Evolutionary conservation across 2,888 invertebrate genomes (phyloP), one percentile per base, ranked within the genome.

Genomic region (Encarsia formosa): DNA sequence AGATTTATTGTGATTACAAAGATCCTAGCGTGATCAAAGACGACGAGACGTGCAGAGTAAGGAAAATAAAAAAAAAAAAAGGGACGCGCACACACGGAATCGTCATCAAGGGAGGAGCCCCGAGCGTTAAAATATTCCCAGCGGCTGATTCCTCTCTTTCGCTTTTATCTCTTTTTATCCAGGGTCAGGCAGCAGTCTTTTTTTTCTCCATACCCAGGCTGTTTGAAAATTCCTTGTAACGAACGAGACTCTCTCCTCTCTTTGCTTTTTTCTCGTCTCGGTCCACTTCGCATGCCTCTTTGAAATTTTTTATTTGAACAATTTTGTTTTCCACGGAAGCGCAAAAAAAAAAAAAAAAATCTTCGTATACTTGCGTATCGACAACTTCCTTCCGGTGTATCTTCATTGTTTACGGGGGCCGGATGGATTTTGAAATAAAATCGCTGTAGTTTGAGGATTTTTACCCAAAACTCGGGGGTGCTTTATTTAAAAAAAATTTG

Each of bases 61-160:
- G 13, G 5, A 34, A 15, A n/a, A 34, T 5, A 15, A 5, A 1
- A 34, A 15, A 34, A 34, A 34, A 34, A 13, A 9, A 9, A 34
- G 16, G 13, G 34, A 15, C 46, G 37, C 41, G 42, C n/a, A 50
- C 47, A 52, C 46, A 54, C 56, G 58, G 59, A 65, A 64, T 65
- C 61, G 63, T 67, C 65, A 63, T 65, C 64, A 60, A 61, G 64
- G 58, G 61, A 63, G 61, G 63, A 60, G 58, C 62, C 59, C 26
- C 58, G 48, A 60, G 65, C 65, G 61, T 52, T 65, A 61, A 65
- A 64, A 63, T 63, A 61, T 66, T 63, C 62, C 60, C 57, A 56
- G 52, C 61, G 60, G 61, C 63, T 65, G 63, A 65, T 65, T 65
- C 61, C 61, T 35, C 53, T 8, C 56, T 48, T 50, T n/a, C n/a